phyloP scores from a whole-genome alignment of 2,888 invertebrate species.

The Synanthedon andrenaeformis region DNA sequence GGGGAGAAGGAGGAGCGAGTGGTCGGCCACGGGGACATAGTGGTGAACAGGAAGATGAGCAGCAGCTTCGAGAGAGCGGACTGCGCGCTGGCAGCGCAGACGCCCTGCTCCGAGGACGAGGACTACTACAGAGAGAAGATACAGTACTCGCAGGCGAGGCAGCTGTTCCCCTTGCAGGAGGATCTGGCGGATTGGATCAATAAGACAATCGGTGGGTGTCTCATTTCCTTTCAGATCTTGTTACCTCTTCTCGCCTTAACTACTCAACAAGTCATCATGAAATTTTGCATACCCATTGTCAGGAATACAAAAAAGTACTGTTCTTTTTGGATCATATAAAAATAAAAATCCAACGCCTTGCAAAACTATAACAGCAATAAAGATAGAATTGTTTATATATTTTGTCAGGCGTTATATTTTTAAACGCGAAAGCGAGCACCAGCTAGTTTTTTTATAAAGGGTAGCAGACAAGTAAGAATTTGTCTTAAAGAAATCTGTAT shows the following conservation, averaged over 20 bases:
- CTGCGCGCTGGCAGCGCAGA: slow-evolving; percentile 63
- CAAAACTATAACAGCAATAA: no score
- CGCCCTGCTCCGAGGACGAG: slow-evolving; percentile 70
- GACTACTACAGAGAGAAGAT: slow-evolving; percentile 80
- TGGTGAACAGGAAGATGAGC: slow-evolving; percentile 58
- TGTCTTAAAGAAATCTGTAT: no score
- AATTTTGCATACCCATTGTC: no score
- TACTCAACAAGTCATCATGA: background rate
- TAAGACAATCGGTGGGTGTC: slow-evolving; percentile 79
- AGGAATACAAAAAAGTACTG: no score
- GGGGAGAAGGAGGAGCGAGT: slow-evolving; percentile 33
- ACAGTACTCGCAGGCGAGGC: slow-evolving; percentile 80
- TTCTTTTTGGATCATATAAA: no score
- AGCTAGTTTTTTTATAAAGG: background rate
- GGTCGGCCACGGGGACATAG: slow-evolving; percentile 48
- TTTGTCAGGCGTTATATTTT: no score
- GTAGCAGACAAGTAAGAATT: no score
- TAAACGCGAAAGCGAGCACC: no score
- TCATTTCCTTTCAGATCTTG: slow-evolving; percentile 12
- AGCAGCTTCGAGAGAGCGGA: slow-evolving; percentile 62
- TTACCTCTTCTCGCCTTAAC: background rate
- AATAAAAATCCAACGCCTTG: no score
- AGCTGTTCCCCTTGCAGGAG: slow-evolving; percentile 85
- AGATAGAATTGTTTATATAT: no score
- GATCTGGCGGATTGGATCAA: slow-evolving; percentile 91